Evolutionary conservation across 2,888 invertebrate genomes (phyloP).

Genomic region (Ptilodon capucinus): DNA sequence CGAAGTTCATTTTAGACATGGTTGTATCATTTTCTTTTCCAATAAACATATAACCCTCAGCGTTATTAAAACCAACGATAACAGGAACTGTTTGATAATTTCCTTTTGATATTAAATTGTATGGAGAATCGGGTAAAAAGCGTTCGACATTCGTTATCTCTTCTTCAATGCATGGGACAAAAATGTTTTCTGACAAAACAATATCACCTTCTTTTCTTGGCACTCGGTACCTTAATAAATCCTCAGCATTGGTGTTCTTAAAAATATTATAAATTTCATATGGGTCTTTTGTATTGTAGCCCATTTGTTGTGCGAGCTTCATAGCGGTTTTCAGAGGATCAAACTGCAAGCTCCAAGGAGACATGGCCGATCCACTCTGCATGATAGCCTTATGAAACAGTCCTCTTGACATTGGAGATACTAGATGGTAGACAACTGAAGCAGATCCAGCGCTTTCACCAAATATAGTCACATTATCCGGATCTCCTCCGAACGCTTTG

Average conservation of each 20-base stretch:
- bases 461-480: slow-evolving; percentile 65
- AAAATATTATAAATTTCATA: slow-evolving; percentile 55
- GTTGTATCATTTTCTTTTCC: slow-evolving; percentile 71
- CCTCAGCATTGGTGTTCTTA: slow-evolving; percentile 39
- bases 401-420: slow-evolving; percentile 68
- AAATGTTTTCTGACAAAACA: slow-evolving; percentile 66
- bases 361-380: slow-evolving; percentile 70
- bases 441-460: slow-evolving; percentile 76
- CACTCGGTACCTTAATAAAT: slow-evolving; percentile 54
- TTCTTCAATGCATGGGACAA: slow-evolving; percentile 69
- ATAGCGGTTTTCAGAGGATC: slow-evolving; percentile 62
- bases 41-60: slow-evolving; percentile 67
- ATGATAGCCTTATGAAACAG: slow-evolving; percentile 67
- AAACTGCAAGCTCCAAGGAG: slow-evolving; percentile 67
- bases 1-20: slow-evolving; percentile 51
- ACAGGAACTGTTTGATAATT: slow-evolving; percentile 60
- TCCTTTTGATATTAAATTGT: slow-evolving; percentile 53
- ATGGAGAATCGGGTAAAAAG: slow-evolving; percentile 61
- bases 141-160: slow-evolving; percentile 39
- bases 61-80: slow-evolving; percentile 66
- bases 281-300: slow-evolving; percentile 49
- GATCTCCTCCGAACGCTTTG: slow-evolving; percentile 64
- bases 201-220: slow-evolving; percentile 62
- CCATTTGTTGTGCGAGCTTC: slow-evolving; percentile 53
- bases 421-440: slow-evolving; percentile 61